phyloP scores from a whole-genome alignment of 2,888 invertebrate genomes.

The Arrhopalites spinosus region DNA sequence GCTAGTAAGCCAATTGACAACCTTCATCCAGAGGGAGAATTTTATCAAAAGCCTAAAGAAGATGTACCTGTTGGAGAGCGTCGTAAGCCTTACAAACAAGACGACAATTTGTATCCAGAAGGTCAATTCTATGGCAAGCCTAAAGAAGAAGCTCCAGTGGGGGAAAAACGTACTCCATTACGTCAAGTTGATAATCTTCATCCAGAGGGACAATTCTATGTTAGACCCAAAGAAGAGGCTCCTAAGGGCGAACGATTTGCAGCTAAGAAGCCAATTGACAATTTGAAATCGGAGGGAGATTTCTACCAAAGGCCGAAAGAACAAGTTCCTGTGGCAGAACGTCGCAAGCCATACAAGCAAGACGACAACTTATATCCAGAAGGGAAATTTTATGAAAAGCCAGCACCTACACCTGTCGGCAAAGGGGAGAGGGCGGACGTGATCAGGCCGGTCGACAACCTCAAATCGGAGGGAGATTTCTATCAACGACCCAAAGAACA shows the following conservation, averaged over 20 bases:
- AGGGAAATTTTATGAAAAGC: constrained; percentile 60
- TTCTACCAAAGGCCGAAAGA: constrained; percentile 60
- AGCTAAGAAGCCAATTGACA: constrained; percentile 62
- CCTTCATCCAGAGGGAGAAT: constrained; percentile 64
- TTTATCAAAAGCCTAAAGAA: constrained; percentile 56
- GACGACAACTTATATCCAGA: constrained; percentile 58
- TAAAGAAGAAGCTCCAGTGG: constrained; percentile 55
- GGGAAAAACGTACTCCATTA: constrained; percentile 61
- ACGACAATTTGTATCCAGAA: constrained; percentile 67
- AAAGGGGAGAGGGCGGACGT: constrained; percentile 56
- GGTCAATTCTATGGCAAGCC: constrained; percentile 58
- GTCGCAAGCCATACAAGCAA: constrained; percentile 60
- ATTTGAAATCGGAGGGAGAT: constrained; percentile 67
- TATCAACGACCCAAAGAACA: constrained; percentile 60
- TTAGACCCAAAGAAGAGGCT: constrained; percentile 52
- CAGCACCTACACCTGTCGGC: constrained; percentile 26
- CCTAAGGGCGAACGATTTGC: constrained; percentile 46
- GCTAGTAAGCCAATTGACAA: constrained; percentile 60
- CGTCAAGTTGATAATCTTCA: constrained; percentile 57
- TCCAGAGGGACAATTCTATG: constrained; percentile 43
- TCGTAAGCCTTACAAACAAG: constrained; percentile 59
- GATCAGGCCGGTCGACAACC: constrained; percentile 61
- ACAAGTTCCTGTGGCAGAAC: constrained; percentile 43
- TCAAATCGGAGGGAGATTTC: constrained; percentile 69
- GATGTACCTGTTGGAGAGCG: constrained; percentile 45